Evolutionary conservation across 2,797 vertebrate genomes (phyloP).

Genomic region (Scolopax bukidnonensis): DNA sequence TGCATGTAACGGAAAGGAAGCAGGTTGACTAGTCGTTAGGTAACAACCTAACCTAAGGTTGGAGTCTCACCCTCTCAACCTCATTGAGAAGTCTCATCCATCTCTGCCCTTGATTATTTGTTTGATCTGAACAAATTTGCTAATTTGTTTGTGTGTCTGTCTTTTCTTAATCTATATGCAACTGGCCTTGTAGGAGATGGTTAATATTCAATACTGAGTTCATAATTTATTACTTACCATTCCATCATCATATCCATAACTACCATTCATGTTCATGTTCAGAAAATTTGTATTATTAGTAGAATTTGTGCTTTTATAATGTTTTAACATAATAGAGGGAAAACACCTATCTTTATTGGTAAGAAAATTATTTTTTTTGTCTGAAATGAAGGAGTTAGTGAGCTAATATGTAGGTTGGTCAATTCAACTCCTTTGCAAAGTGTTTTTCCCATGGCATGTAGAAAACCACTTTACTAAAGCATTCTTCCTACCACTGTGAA

Average conservation of each 20-base stretch:
- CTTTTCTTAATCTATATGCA: neutral
- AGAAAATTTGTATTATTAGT: neutral
- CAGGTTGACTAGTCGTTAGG: neutral
- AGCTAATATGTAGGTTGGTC: too few species aligned
- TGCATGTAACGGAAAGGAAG: neutral
- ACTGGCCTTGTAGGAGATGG: neutral
- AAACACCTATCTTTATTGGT: neutral
- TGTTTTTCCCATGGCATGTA: neutral
- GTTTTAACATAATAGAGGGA: neutral
- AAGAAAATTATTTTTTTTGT: neutral
- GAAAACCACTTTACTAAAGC: neutral
- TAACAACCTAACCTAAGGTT: neutral
- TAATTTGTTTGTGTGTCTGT: neutral
- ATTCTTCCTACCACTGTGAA: neutral
- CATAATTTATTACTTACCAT: neutral
- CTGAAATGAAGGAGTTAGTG: neutral
- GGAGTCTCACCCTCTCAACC: neutral
- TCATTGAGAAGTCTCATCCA: neutral
- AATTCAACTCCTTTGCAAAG: neutral
- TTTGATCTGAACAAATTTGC: neutral
- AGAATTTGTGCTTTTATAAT: neutral
- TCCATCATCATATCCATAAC: neutral
- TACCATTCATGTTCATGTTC: neutral
- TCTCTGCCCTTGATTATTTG: neutral
- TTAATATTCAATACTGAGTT: neutral